Evolutionary conservation across 2,888 invertebrate genomes (phyloP).

Genomic region (Zhengitettix transpicula): DNA sequence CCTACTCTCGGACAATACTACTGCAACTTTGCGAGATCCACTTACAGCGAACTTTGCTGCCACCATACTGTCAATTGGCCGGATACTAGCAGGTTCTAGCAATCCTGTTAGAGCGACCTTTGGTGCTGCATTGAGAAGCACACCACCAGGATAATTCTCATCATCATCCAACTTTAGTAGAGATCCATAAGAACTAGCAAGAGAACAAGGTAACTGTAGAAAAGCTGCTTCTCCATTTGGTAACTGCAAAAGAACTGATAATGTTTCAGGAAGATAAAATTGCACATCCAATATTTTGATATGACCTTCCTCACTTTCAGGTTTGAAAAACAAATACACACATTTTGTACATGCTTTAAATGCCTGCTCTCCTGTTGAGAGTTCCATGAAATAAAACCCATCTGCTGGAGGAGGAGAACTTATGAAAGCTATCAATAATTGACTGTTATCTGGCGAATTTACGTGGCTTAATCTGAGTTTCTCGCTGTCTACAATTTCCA

Average conservation of each 20-base stretch:
- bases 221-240: slow-evolving; percentile 29
- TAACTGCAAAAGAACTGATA: slow-evolving; percentile 54
- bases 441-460: slow-evolving; percentile 32
- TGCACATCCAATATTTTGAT: slow-evolving; percentile 45
- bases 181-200: slow-evolving; percentile 33
- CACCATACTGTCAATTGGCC: slow-evolving; percentile 47
- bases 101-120: slow-evolving; percentile 14
- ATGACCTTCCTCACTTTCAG: background rate
- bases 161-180: slow-evolving; percentile 10
- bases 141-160: background rate
- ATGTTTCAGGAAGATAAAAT: slow-evolving; percentile 53
- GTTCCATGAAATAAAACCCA: slow-evolving; percentile 23
- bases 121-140: slow-evolving; percentile 29
- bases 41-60: slow-evolving; percentile 64
- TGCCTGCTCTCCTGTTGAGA: background rate
- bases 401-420: slow-evolving; percentile 23
- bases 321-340: background rate
- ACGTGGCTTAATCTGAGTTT: slow-evolving; percentile 31
- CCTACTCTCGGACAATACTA: slow-evolving; percentile 61
- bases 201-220: slow-evolving; percentile 31
- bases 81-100: slow-evolving; percentile 21
- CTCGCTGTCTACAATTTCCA: slow-evolving; percentile 2
- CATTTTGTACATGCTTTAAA: background rate
- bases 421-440: slow-evolving; percentile 34
- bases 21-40: slow-evolving; percentile 67